phyloP scores from a whole-genome alignment of 2,888 invertebrate species.

The Epirrhoe tristata region DNA sequence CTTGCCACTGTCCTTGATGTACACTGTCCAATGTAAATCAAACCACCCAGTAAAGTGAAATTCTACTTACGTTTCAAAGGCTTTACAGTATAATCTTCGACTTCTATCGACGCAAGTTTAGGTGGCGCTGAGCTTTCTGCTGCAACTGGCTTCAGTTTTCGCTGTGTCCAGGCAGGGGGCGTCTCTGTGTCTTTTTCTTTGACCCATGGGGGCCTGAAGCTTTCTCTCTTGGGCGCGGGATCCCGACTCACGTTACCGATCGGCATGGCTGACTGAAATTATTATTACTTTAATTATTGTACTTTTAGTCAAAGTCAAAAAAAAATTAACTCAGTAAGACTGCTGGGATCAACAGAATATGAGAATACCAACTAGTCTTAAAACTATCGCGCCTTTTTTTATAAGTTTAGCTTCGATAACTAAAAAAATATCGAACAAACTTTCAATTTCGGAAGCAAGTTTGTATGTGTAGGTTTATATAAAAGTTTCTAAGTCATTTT shows the following conservation, averaged over 20 bases:
- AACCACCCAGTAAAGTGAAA: background rate
- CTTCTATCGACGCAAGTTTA: slow-evolving; percentile 34
- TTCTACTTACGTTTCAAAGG: slow-evolving; percentile 71
- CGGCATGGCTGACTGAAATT: slow-evolving; percentile 65
- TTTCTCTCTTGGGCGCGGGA: slow-evolving; percentile 85
- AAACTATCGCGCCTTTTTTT: too few species aligned
- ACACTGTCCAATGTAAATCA: too few species aligned
- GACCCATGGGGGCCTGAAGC: slow-evolving; percentile 91
- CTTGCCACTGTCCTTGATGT: too few species aligned
- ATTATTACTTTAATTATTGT: too few species aligned
- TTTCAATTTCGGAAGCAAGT: too few species aligned
- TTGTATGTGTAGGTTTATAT: too few species aligned
- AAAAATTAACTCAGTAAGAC: too few species aligned
- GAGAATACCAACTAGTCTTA: too few species aligned
- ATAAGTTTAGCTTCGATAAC: too few species aligned
- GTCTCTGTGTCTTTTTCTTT: slow-evolving; percentile 87
- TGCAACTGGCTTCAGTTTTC: slow-evolving; percentile 78
- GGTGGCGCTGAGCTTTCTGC: slow-evolving; percentile 54
- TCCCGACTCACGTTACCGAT: slow-evolving; percentile 83
- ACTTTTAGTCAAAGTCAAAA: background rate
- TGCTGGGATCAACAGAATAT: too few species aligned
- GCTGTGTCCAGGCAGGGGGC: slow-evolving; percentile 87
- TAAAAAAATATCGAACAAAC: too few species aligned
- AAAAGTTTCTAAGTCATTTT: too few species aligned
- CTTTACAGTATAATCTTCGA: slow-evolving; percentile 56